phyloP scores from a whole-genome alignment of 2,888 invertebrate species.

The Ectemnius cavifrons region DNA sequence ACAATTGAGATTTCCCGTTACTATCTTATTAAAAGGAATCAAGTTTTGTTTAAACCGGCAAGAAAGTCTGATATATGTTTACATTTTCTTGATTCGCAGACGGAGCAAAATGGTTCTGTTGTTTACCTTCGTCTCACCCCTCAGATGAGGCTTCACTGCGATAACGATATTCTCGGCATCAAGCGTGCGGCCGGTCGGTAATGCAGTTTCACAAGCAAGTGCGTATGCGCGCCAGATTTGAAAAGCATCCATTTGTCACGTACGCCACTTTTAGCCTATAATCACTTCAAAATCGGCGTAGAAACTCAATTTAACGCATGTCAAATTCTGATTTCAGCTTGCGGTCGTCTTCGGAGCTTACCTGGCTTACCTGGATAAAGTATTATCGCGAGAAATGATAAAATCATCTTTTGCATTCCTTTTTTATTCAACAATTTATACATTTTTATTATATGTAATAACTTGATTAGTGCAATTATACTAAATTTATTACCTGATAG shows the following conservation, averaged over 20 bases:
- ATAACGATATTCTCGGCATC: background rate
- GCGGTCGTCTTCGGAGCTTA: background rate
- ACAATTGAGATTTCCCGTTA: no score
- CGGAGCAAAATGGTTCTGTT: background rate
- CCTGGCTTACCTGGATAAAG: no score
- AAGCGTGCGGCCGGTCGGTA: background rate
- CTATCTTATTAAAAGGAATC: no score
- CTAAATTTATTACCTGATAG: no score
- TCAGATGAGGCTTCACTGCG: background rate
- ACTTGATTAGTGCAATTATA: no score
- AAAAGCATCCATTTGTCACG: conserved; percentile 50
- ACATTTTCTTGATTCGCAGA: background rate
- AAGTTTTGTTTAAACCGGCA: no score
- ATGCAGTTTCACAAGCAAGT: background rate
- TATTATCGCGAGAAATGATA: background rate
- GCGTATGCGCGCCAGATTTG: conserved; percentile 38
- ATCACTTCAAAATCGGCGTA: background rate
- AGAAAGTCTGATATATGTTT: no score
- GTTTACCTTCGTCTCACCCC: background rate
- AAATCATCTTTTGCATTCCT: no score
- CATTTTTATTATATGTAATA: no score
- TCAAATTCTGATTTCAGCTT: rapidly evolving
- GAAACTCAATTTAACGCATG: background rate
- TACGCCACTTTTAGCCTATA: conserved; percentile 19
- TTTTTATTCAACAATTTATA: no score